Evolutionary conservation across 2,113 vertebrate genomes (phyloP).

Genomic region (Ptilonorhynchus violaceus): DNA sequence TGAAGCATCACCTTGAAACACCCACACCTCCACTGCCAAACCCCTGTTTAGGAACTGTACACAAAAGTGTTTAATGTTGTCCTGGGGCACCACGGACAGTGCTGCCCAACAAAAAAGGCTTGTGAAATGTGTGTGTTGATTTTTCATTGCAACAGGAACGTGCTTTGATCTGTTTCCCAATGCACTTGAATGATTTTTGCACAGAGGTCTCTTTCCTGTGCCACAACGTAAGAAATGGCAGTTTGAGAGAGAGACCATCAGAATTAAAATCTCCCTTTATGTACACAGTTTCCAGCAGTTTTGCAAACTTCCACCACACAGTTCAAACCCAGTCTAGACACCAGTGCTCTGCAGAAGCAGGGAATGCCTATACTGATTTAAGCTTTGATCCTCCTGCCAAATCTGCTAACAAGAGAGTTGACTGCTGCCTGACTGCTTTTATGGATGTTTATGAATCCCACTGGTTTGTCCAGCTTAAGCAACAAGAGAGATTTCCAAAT

Average conservation of each 20-base stretch:
- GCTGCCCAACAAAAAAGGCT: neutral
- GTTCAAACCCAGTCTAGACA: neutral
- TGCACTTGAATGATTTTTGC: neutral
- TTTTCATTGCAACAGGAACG: neutral
- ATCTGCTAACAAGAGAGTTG: neutral
- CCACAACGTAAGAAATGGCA: neutral
- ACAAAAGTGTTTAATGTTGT: neutral
- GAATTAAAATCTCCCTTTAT: neutral
- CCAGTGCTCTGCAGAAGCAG: neutral
- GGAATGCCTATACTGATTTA: neutral
- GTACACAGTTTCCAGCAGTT: neutral
- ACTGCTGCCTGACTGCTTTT: neutral
- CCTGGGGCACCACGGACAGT: rapidly evolving
- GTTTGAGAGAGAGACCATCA: neutral
- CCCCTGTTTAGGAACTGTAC: neutral
- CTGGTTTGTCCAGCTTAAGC: neutral
- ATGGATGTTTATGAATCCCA: neutral
- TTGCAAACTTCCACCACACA: neutral
- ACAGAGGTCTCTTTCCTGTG: neutral
- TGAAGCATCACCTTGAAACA: neutral
- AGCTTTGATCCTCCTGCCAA: neutral
- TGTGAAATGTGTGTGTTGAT: neutral
- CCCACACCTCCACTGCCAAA: neutral
- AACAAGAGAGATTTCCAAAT: neutral
- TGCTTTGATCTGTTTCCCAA: neutral